Base-by-base conservation (phyloP, 2,797 vertebrate species). In the Propithecus perrieri region DNA sequence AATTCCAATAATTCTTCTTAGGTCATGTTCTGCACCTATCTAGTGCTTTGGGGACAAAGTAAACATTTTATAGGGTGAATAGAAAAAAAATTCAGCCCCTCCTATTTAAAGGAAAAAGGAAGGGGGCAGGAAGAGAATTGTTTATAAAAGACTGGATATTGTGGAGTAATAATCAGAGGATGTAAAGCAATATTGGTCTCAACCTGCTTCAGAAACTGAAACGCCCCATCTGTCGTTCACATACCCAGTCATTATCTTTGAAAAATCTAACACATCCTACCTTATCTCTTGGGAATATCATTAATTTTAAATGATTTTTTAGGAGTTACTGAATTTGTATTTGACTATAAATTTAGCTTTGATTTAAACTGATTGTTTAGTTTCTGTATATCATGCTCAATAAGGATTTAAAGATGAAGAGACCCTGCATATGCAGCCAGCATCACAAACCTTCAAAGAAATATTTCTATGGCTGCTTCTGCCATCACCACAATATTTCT, bases 1-100 rank as follows among this genome's bases (percentile, higher is more conserved):
- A 93, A 91, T 95, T 79, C 87, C 76, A 81, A 20, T 97, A 91
- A 92, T 94, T 95, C 61, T 75, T 91, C 69, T 94, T 93, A 80
- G 71, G 78, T 97, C 43, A 83, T 87, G 53, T 91, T 95, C 81
- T 94, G 53, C 72, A 4, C 24, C 90, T 76, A 88, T 75, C 63
- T 80, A 15, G 61, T 95, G 46, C 72, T 81, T 94, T 65, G 80
- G 91, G 91, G 71, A 55, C 85, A 88, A 89, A 87, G 81, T 28
- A 7, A 95, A 79, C 81, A 71, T 93, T 95, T 97, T 94, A 96
- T 24, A 96, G 95, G 33, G 50, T 94, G 33, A 95, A 92, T 2
- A 74, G 78, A 65, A 72, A 80, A 89, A 88, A 81, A 28, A 83
- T 6, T 74, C 5, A 92, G 20, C 43, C 24, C 15, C 57, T 95